A percentile compares a stretch with the other conserved stretches of the same genome.
Evolutionary conservation across 2,797 vertebrate species (phyloP).

Genomic region (Argentina silus): DNA sequence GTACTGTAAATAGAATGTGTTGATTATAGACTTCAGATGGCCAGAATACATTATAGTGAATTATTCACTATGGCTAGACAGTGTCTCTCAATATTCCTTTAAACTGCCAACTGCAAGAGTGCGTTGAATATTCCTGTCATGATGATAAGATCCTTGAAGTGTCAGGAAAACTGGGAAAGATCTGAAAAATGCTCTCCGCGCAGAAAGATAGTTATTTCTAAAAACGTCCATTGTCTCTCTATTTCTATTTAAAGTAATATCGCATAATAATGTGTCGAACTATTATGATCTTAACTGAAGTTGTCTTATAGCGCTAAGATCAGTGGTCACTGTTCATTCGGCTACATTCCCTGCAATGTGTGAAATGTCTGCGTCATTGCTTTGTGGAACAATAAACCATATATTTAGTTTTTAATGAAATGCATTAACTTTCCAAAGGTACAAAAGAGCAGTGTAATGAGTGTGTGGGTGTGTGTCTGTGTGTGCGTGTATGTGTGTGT

Average conservation of each 20-base stretch:
- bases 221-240: no score
- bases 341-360: not conserved
- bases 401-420: not conserved
- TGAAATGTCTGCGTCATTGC: not conserved
- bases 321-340: not conserved
- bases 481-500: not conserved
- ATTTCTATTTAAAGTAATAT: no score
- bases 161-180: conserved; percentile 9
- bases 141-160: conserved; percentile 16
- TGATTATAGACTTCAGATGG: conserved; percentile 25
- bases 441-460: not conserved
- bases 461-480: not conserved
- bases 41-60: conserved; percentile 8
- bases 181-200: not conserved
- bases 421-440: not conserved
- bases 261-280: no score
- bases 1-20: not conserved
- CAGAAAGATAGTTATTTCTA: not conserved
- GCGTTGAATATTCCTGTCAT: conserved; percentile 8
- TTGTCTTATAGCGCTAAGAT: not conserved
- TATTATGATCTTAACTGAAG: not conserved
- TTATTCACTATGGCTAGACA: conserved; percentile 15
- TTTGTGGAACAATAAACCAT: not conserved
- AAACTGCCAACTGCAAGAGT: conserved; percentile 7
- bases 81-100: conserved; percentile 6